Evolutionary conservation across 2,113 vertebrate genomes (phyloP), one percentile per base, ranked within the genome.

Genomic region (Malurus elegans): DNA sequence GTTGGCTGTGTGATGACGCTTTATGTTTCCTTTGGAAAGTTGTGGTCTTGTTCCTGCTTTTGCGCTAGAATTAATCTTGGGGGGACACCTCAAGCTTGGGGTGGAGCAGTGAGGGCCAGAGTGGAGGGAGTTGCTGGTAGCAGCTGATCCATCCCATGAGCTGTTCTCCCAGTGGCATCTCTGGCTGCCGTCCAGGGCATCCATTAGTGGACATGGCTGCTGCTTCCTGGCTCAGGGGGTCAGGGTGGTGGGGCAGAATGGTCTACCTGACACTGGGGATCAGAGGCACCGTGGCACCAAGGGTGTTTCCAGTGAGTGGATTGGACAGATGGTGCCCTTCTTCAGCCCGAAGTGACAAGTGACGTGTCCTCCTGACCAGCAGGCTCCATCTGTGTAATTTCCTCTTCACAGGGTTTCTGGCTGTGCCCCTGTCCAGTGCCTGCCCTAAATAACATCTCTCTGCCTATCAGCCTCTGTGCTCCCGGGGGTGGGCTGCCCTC

Each of bases 241-340:
- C 0, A 9, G 28, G 61, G 18, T 9, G 8, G 5, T 14, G 66
- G 64, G 48, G 29, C 58, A 1, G 6, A 20, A 6, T 1, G 0
- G 17, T 31, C 25, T 36, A 32, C 78, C 79, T 38, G 78, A 1
- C 0, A 2, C 54, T 0, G 4, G 29, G 65, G 32, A 24, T 71
- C 0, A 0, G 57, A 14, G 29, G 53, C 1, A 0, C 34, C 0
- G 1, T 58, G 57, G 85, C 84, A 51, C 7, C 0, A 18, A 88
- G 86, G 86, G 88, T 60, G 23, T 84, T 80, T 44, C 88, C 94
- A 89, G 47, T 92, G 91, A 93, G 79, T 79, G 71, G 25, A 14
- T n/a, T 66, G 73, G 79, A 86, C 96, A 97, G 95, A 97, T 95
- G 95, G 95, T 92, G 78, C 57, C 76, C 70, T 69, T 73, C 64